These are phyloP conservation scores for Calliopsis andreniformis DNA, from an alignment of 1,140 invertebrate genomes.

Conservation along the genomic window DNA sequence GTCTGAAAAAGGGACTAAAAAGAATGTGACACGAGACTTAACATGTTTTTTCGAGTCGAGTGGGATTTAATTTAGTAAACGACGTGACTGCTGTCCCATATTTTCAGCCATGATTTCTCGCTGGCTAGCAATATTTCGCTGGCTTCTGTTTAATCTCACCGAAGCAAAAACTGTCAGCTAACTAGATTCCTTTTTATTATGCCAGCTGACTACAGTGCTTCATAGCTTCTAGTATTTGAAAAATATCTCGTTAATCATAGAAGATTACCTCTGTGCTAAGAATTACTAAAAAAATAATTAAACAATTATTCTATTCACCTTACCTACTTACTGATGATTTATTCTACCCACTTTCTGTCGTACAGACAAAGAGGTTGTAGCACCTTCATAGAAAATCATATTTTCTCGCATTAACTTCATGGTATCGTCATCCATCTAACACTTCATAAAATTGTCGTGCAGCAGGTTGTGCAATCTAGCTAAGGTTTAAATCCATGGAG, in stretches of 20 bases:
- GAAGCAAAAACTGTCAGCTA: background rate
- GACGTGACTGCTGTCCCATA: constrained; percentile 24
- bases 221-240: background rate
- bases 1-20: background rate
- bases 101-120: constrained; percentile 1
- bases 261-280: too few relatives aligned
- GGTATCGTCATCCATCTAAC: background rate
- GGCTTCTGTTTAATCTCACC: background rate
- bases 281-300: too few relatives aligned
- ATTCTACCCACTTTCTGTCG: too few relatives aligned
- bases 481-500: too few relatives aligned
- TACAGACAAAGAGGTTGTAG: too few relatives aligned
- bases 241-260: too few relatives aligned
- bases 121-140: background rate
- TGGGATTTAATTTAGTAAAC: constrained; percentile 39
- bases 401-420: background rate
- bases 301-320: too few relatives aligned
- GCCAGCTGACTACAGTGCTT: background rate
- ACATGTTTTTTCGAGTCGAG: constrained; percentile 30
- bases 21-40: background rate
- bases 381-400: background rate
- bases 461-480: background rate
- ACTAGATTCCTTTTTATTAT: background rate
- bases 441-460: background rate
- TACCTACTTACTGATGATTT: too few relatives aligned